phyloP scores from a whole-genome alignment of 2,888 invertebrate species.

The Ormyrus nitidulus region DNA sequence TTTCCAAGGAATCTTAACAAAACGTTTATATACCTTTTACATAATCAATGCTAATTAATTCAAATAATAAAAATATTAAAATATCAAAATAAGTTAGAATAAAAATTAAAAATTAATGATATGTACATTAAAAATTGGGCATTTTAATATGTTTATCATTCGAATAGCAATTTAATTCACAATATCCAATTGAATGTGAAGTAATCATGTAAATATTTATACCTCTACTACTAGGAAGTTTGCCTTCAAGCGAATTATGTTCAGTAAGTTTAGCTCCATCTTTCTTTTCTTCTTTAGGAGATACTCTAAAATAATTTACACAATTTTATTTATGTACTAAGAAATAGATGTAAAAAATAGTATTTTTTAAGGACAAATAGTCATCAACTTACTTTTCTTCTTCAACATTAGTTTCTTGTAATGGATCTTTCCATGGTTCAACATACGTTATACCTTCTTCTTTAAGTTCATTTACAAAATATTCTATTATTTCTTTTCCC shows the following conservation, averaged over 20 bases:
- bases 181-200: constrained; percentile 12
- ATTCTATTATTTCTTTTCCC: constrained; percentile 96
- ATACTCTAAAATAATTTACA: constrained; percentile 55
- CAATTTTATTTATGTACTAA: constrained; percentile 29
- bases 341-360: too few relatives aligned
- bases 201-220: constrained; percentile 10
- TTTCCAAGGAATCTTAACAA: constrained; percentile 50
- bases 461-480: constrained; percentile 87
- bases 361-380: neutral
- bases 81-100: constrained; percentile 13
- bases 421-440: constrained; percentile 79
- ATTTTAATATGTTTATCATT: constrained; percentile 34
- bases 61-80: neutral
- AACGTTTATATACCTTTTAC: constrained; percentile 14
- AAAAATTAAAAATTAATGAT: neutral
- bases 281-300: constrained; percentile 60
- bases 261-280: constrained; percentile 62
- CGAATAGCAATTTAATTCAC: constrained; percentile 15
- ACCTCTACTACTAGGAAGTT: constrained; percentile 68
- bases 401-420: constrained; percentile 25
- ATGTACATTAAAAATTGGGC: neutral
- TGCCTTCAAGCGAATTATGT: constrained; percentile 64
- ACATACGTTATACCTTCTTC: constrained; percentile 85
- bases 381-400: constrained; percentile 41
- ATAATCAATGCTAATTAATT: neutral